phyloP scores from a whole-genome alignment of 1,140 invertebrate genomes.

The Nautilus pompilius region DNA sequence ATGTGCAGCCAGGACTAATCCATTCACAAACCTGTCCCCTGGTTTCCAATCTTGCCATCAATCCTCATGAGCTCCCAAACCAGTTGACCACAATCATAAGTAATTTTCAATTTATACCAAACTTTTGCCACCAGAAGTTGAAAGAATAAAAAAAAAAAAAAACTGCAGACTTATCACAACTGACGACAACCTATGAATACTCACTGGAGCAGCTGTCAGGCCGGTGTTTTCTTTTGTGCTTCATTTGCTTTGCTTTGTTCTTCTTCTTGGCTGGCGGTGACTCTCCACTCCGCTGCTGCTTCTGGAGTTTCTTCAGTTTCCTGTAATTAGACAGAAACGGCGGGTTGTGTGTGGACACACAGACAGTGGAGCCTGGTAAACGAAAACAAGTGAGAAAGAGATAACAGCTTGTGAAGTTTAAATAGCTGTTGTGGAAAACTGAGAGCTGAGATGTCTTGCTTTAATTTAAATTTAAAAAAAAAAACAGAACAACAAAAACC shows the following conservation, averaged over 20 bases:
- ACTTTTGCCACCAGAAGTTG: not conserved
- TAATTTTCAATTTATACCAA: constrained; percentile 3
- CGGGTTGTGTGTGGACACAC: not conserved
- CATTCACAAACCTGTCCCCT: too few relatives aligned
- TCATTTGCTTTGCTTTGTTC: constrained; percentile 48
- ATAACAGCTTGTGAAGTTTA: not conserved
- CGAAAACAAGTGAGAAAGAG: not conserved
- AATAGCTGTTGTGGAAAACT: not conserved
- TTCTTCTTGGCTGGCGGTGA: constrained; percentile 37
- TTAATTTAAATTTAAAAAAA: too few relatives aligned
- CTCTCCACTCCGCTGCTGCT: constrained; percentile 54
- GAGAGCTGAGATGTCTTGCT: not conserved
- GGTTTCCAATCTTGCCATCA: too few relatives aligned
- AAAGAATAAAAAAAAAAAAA: not conserved
- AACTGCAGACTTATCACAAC: not conserved
- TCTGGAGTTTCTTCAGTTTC: constrained; percentile 76
- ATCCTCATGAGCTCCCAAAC: too few relatives aligned
- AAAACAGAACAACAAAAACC: too few relatives aligned
- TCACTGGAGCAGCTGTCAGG: constrained; percentile 7
- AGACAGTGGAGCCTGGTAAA: not conserved
- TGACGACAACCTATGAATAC: constrained; percentile 2
- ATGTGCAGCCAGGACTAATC: too few relatives aligned
- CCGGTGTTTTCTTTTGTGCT: too few relatives aligned
- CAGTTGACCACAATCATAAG: not conserved
- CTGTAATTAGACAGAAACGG: constrained; percentile 53